Base-by-base conservation (phyloP, 2,113 vertebrate genomes). In the Catagonus wagneri region DNA sequence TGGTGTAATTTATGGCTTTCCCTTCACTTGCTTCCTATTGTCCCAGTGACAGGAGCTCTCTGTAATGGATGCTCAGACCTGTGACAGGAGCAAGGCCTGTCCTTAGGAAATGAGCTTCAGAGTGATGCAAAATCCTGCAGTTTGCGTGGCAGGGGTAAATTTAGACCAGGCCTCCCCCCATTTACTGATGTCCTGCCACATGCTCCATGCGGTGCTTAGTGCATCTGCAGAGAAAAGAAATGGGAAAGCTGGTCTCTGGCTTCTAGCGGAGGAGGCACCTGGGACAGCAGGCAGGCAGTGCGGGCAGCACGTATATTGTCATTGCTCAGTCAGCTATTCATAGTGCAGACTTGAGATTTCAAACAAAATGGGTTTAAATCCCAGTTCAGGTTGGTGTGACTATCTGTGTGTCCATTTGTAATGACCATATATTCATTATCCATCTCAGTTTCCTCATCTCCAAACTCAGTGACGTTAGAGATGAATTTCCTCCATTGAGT, bases 1-100 rank as follows among this genome's bases (percentile, higher is more conserved):
- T 91, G 83, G 97, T 10, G 96, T 97, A 98, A 98, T 98, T 98
- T 98, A 98, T 94, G 92, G 91, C 96, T 98, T 98, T 98, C 97
- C 95, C 96, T 95, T 54, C n/a, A 89, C 63, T 87, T 61, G 95
- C 79, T 87, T 98, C 80, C 92, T 96, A 90, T 86, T 96, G 92
- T 96, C 90, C 97, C 89, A 19, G 12, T n/a, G 89, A 92, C 95
- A 93, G 81, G 36, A 94, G 80, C 61, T 22, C 87, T 29, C 89
- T 86, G 74, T 76, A 54, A 17, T 29, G 69, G 81, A 61, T 79
- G 27, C 90, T 50, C 39, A 76, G 54, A 60, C 39, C 50, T 15
- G 23, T 22, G 61, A 92, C 75, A 94, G 93, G 36, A 44, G 71
- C 14, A 56, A 74, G 92, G 93, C 69, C 75, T 83, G 6, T 84